Conservation (phyloP, 1,140 invertebrate genomes). For the Platyscapa corneri region DNA sequence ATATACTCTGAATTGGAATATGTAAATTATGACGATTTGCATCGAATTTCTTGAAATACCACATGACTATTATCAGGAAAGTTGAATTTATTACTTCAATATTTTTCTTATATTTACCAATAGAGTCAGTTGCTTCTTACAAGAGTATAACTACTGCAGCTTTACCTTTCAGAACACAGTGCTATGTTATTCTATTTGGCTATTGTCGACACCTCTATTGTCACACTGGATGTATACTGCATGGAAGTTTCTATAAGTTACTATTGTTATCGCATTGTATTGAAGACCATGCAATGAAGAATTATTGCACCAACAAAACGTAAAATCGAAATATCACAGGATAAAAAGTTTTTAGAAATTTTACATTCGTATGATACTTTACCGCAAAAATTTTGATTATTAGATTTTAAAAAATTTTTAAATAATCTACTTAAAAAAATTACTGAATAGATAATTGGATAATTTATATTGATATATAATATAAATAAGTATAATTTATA, state of each 20-base stretch:
- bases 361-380: not conserved
- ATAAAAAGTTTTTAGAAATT: not conserved
- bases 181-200: constrained; percentile 2
- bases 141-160: not conserved
- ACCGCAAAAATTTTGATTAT: too few species aligned
- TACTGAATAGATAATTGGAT: too few species aligned
- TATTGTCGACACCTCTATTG: constrained; percentile 18
- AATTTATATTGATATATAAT: too few species aligned
- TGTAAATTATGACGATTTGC: not conserved
- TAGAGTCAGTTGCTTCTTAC: not conserved
- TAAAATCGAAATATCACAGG: not conserved
- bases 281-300: not conserved
- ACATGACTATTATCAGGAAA: not conserved
- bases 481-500: too few species aligned
- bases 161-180: not conserved
- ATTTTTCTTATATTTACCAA: not conserved
- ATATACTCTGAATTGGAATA: not conserved
- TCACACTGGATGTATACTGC: not conserved
- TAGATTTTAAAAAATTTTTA: too few species aligned
- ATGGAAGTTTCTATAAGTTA: constrained; percentile 6
- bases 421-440: too few species aligned
- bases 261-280: not conserved
- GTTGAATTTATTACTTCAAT: constrained; percentile 4
- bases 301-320: not conserved
- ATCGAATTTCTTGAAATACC: not conserved